Base-by-base conservation (phyloP, 2,888 invertebrate genomes). In the Calameuta pallipes region DNA sequence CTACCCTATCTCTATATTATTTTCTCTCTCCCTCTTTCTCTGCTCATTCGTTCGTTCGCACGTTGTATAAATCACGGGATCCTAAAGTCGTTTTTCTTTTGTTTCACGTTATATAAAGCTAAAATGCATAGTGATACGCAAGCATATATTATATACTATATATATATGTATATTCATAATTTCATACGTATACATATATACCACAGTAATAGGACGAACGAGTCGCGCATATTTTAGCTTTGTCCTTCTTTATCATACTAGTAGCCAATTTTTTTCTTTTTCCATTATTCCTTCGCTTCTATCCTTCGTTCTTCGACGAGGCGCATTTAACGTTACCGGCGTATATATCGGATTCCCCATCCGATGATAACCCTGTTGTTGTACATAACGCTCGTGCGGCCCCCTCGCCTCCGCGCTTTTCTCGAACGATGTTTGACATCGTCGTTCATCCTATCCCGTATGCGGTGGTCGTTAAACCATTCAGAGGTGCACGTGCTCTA, bases 401-500 rank as follows among this genome's bases (percentile, higher is more conserved):
- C 56, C 33, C 56, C 56, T 23, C 56, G 6, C 23, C 56, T 9
- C 23, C 9, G 23, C 56, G 56, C 56, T 56, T 23, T 9, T 15
- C 23, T 23, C 56, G 23, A 56, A 56, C 56, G 56, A 23, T 23
- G 15, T 2, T 23, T 23, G 56, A 23, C 23, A 9, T 56, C 56
- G 23, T 23, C 23, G 56, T 9, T 56, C 23, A 9, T 56, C 41
- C 41, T 23, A 56, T 56, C 56, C 23, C 23, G 2, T 56, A 6
- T 23, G 23, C 56, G 23, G 9, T 56, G 9, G 23, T 56, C 23
- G 9, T 56, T 23, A 9, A 56, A 56, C 23, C 23, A 56, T 56
- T 56, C 9, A 56, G 80, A 79, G 81, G 81, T 77, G 81, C n/a
- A 1, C 23, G 76, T 75, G 80, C 81, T 81, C 80, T 82, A 23